Evolutionary conservation across 1,140 invertebrate genomes (phyloP).

Genomic region (Chironomus tepperi): DNA sequence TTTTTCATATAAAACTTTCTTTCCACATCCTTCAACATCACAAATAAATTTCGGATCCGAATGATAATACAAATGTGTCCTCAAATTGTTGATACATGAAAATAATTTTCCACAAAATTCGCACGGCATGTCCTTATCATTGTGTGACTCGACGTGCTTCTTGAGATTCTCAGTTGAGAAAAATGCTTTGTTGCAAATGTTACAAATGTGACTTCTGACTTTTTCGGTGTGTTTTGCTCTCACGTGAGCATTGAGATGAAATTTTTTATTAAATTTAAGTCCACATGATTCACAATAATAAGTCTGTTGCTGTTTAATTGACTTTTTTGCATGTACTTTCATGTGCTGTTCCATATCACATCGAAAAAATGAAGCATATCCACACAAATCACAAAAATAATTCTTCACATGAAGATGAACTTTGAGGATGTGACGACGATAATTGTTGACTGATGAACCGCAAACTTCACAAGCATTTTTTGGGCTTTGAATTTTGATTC

Average conservation of each 20-base stretch:
- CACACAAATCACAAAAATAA: neutral
- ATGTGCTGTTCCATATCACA: neutral
- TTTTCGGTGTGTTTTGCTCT: neutral
- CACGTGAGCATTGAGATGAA: neutral
- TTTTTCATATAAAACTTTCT: conserved; percentile 38
- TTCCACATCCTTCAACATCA: conserved; percentile 39
- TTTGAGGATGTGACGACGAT: neutral
- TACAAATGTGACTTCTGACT: neutral
- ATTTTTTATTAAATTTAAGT: neutral
- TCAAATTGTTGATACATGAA: conserved; percentile 35
- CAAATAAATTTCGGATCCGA: conserved; percentile 34
- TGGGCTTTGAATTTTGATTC: neutral
- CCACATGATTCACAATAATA: neutral
- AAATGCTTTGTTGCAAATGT: neutral
- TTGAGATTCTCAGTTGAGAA: neutral
- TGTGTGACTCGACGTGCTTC: conserved; percentile 8
- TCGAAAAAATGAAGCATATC: neutral
- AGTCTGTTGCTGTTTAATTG: neutral
- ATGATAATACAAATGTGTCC: conserved; percentile 37
- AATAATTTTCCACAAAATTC: conserved; percentile 37
- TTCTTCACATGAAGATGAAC: neutral
- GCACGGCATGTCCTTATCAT: conserved; percentile 29
- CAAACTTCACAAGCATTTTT: neutral
- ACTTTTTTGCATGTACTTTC: neutral
- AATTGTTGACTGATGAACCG: neutral